Base-by-base conservation (phyloP, 2,113 vertebrate genomes). In the Cygnus buccinator region DNA sequence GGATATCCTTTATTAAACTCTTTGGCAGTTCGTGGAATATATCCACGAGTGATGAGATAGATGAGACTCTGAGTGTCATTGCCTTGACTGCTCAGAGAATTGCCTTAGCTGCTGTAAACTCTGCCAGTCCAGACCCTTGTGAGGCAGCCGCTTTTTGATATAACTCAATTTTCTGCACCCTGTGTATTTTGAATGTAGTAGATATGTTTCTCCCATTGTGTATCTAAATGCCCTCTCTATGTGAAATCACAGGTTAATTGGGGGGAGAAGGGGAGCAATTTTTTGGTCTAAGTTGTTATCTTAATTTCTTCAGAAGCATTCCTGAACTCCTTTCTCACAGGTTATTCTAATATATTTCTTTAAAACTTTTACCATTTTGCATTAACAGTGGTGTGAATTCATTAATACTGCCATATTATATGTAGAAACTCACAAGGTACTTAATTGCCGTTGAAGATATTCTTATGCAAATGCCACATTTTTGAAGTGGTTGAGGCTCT, bases 361-460 rank as follows among this genome's bases (percentile, higher is more conserved):
- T 65, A 10, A 10, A 50, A 31, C 72, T 93, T 89, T 80, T 58
- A 54, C 13, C 10, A 26, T 15, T 89, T 78, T 59, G n/a, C 12
- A 9, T 46, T 33, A 88, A 52, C 5, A 26, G 15, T 52, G 39
- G 9, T 28, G 35, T 62, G 59, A 80, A 54, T 92, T 94, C 39
- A 78, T 97, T 93, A 84, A 43, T 77, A 29, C 23, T 74, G 48
- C 55, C 87, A 31, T 89, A 77, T 90, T 89, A 82, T 43, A 58
- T 80, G 65, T 65, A 62, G 84, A 79, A 72, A 77, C 52, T 83
- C n/a, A 89, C 94, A 95, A 96, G 62, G 70, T 84, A 43, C 31
- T 87, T 94, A 77, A 90, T 94, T 94, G 82, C 57, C 29, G 70
- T 75, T 88, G 82, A 88, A 90, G 81, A 87, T 52, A 92, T 89